These are phyloP conservation scores for Trematomus loennbergii DNA, from an alignment of 2,113 vertebrate genomes.

Conservation along the genomic window DNA sequence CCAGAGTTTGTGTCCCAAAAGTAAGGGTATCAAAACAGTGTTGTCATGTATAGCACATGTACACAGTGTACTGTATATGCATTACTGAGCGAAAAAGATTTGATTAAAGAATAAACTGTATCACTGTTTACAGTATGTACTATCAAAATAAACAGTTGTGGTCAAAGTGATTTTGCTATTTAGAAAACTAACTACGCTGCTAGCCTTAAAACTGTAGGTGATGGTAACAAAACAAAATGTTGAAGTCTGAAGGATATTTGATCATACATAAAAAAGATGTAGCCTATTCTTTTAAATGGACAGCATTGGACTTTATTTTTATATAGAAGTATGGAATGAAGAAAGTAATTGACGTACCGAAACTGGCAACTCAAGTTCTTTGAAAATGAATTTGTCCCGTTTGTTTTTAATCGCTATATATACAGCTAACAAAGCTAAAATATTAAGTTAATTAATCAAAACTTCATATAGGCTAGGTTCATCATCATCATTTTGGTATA, in stretches of 20 bases:
- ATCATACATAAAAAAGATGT: not conserved
- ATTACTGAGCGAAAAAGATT: no score
- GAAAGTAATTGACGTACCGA: not conserved
- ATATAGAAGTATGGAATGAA: not conserved
- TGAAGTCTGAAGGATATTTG: not conserved
- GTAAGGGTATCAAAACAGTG: not conserved
- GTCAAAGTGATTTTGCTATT: not conserved
- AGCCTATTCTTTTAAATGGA: not conserved
- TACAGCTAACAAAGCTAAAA: no score
- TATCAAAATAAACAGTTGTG: not conserved
- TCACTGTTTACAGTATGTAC: not conserved
- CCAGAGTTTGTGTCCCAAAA: conserved; percentile 12
- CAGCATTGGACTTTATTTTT: not conserved
- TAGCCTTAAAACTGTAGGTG: no score
- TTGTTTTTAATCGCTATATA: no score
- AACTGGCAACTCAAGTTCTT: not conserved
- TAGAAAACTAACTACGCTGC: not conserved
- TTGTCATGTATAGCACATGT: not conserved
- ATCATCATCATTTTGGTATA: not conserved
- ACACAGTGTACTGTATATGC: not conserved
- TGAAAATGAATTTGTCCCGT: no score
- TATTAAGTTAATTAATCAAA: not conserved
- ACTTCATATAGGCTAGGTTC: not conserved
- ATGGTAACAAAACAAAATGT: not conserved
- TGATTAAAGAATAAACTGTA: not conserved